Base-by-base conservation (phyloP, 2,888 invertebrate genomes). In the Drosophila borborema region DNA sequence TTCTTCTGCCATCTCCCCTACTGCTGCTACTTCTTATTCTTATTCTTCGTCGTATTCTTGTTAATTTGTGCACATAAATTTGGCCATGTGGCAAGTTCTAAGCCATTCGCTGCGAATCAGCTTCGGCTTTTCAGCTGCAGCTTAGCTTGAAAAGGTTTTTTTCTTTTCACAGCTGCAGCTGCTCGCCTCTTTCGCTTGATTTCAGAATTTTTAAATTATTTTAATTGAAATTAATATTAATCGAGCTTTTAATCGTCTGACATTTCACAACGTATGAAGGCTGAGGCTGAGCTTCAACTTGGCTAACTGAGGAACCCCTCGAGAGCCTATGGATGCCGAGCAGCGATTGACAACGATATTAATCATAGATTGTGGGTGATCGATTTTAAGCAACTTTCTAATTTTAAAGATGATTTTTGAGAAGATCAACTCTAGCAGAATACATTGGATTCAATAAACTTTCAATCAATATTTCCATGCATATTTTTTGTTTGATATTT, bases 41-140 rank as follows among this genome's bases (percentile, higher is more conserved):
- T 23, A 23, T 43, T 18, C 43, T 45, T 12, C 18, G 18, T 38
- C 20, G 34, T 8, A 9, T n/a, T 55, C 34, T 66, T 68, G 74
- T 77, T 84, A 81, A 84, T 80, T 83, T 84, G 84, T 83, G 86
- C 86, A 64, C 86, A 83, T 83, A 82, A 86, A 86, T 81, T 81
- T 83, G 71, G 49, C 64, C 55, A 62, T 65, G 68, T 64, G 69
- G 68, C 68, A 66, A 71, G 73, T 64, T 74, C 73, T 75, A 69
- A 53, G 51, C 53, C 51, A 14, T 14, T 51, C 51, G 34, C 51
- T 14, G 12, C 34, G 18, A 12, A 10, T 18, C 18, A 18, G 4
- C 51, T 36, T 34, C 36, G 34, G 18, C 18, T 51, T 18, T 34
- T 14, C 51, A 51, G 51, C 51, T 36, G 51, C 51, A 34, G 51